These are phyloP conservation scores for Phrynocephalus guinanensis DNA, from an alignment of 2,797 vertebrate species.

Conservation along the genomic window DNA sequence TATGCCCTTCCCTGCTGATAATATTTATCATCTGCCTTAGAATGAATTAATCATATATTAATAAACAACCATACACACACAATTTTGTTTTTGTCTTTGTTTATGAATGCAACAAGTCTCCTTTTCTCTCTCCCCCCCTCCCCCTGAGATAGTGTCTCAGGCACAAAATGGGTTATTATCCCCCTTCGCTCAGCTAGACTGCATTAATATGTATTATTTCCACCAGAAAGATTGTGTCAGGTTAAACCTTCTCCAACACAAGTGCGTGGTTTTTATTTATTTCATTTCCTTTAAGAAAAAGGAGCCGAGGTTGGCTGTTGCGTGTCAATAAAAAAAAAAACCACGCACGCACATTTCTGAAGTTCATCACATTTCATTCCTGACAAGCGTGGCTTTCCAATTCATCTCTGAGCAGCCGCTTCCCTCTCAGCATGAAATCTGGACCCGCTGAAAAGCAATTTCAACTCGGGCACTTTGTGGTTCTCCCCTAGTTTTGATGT, in stretches of 20 bases:
- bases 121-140: slow-evolving; percentile 19
- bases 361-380: slow-evolving; percentile 72
- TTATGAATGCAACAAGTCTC: slow-evolving; percentile 56
- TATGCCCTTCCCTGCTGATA: not conserved
- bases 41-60: slow-evolving; percentile 25
- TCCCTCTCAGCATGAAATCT: slow-evolving; percentile 67
- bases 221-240: slow-evolving; percentile 44
- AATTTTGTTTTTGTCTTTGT: slow-evolving; percentile 37
- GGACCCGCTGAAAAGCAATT: slow-evolving; percentile 68
- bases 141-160: slow-evolving; percentile 53
- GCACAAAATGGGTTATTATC: not conserved
- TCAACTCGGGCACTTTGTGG: slow-evolving; percentile 25
- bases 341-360: slow-evolving; percentile 28
- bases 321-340: slow-evolving; percentile 53
- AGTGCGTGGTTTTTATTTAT: slow-evolving; percentile 38
- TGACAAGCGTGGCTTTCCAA: slow-evolving; percentile 72
- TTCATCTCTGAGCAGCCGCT: slow-evolving; percentile 52
- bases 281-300: not conserved
- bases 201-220: slow-evolving; percentile 70
- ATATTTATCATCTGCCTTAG: slow-evolving; percentile 16
- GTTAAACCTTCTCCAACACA: slow-evolving; percentile 64
- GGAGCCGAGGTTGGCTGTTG: slow-evolving; percentile 39
- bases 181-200: slow-evolving; percentile 48
- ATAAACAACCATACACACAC: not conserved
- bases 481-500: slow-evolving; percentile 54